phyloP scores from a whole-genome alignment of 2,888 invertebrate species.

The Orthonevra nobilis region DNA sequence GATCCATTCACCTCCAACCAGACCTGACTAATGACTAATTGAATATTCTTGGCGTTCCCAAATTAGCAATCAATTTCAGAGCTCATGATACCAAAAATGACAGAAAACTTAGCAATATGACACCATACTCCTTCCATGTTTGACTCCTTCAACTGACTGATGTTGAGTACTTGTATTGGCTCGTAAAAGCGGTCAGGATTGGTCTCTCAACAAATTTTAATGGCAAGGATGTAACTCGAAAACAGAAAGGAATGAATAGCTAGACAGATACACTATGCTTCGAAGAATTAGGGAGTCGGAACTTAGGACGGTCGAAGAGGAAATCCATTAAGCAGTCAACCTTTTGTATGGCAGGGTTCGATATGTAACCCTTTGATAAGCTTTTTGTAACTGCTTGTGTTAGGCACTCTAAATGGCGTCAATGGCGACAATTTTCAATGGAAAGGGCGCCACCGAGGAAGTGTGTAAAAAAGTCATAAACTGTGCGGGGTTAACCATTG shows the following conservation, averaged over 20 bases:
- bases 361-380: constrained; percentile 51
- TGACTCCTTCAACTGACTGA: not conserved
- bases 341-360: constrained; percentile 40
- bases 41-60: constrained; percentile 50
- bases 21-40: constrained; percentile 57
- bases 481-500: constrained; percentile 37
- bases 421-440: constrained; percentile 25
- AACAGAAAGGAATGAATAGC: not conserved
- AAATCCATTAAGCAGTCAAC: constrained; percentile 61
- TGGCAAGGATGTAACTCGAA: not conserved
- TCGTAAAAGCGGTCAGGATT: constrained; percentile 17
- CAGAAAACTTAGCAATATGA: constrained; percentile 45
- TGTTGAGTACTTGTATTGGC: not conserved
- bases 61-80: constrained; percentile 63
- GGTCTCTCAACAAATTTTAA: constrained; percentile 43
- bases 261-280: not conserved
- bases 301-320: not conserved
- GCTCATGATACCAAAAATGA: constrained; percentile 54
- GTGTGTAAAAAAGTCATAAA: constrained; percentile 22
- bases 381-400: constrained; percentile 30
- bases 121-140: not conserved
- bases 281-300: no score
- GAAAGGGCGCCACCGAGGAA: not conserved
- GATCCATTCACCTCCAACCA: no score
- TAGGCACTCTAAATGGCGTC: constrained; percentile 44